Conservation (phyloP, 2,888 invertebrate species). For the Cremastinae sp. region DNA sequence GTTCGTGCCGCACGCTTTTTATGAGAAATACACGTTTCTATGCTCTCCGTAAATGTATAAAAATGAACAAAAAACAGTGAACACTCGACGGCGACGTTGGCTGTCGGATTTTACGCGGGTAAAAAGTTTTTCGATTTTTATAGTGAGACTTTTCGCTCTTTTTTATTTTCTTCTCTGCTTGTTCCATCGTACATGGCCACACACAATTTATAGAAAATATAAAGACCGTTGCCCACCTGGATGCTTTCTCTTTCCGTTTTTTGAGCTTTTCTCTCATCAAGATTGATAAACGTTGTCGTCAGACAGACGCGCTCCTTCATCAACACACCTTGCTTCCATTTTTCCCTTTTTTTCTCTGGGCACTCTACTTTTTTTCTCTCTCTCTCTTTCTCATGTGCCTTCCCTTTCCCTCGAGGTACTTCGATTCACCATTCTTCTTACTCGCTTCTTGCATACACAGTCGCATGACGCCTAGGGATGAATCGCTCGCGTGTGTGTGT, state of each 20-base stretch:
- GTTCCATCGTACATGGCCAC: not conserved
- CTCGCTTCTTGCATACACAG: constrained; percentile 13
- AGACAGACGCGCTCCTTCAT: constrained; percentile 57
- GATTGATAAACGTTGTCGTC: constrained; percentile 58
- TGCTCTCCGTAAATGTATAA: not conserved
- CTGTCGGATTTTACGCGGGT: constrained; percentile 40
- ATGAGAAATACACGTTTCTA: constrained; percentile 16
- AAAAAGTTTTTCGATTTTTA: constrained; percentile 48
- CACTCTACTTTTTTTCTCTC: constrained; percentile 39
- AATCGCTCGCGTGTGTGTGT: not conserved
- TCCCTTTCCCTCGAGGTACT: constrained; percentile 4
- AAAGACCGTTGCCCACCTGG: constrained; percentile 40
- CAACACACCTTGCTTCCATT: constrained; percentile 45
- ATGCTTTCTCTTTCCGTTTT: constrained; percentile 33
- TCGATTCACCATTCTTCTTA: constrained; percentile 50
- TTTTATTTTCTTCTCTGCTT: constrained; percentile 2
- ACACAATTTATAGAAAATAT: constrained; percentile 7
- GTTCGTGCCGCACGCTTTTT: constrained; percentile 22
- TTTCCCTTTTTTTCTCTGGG: constrained; percentile 22
- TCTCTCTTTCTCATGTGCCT: constrained; percentile 20
- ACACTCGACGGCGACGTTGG: constrained; percentile 12
- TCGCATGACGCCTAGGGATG: not conserved
- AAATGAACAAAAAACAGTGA: constrained; percentile 48
- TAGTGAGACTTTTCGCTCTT: constrained; percentile 22
- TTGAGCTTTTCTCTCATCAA: constrained; percentile 55